Conservation (phyloP, 2,888 invertebrate genomes). For the Selenia dentaria region DNA sequence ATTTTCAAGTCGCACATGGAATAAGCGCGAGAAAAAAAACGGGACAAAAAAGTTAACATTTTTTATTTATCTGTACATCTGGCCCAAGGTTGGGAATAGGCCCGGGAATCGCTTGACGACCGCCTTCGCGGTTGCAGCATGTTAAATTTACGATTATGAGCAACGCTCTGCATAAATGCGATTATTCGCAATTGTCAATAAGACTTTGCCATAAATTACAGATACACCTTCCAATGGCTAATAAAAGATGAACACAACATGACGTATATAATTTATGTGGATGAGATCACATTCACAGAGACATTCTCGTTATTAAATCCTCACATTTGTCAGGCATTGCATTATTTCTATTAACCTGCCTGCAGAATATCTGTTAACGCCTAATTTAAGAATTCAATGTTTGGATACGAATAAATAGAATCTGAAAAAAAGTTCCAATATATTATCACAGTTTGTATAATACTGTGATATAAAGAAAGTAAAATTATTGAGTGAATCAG, state of each 20-base stretch:
- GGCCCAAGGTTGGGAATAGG: constrained; percentile 32
- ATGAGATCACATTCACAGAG: constrained; percentile 11
- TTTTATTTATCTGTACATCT: constrained; percentile 39
- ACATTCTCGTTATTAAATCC: no score
- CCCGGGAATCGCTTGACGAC: constrained; percentile 18
- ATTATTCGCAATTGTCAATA: constrained; percentile 14
- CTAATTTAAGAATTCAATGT: no score
- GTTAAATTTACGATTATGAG: constrained; percentile 32
- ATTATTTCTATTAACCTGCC: no score
- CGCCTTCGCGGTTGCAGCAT: constrained; percentile 12
- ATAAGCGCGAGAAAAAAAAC: constrained; percentile 28
- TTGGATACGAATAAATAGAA: no score
- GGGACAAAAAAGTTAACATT: constrained; percentile 40
- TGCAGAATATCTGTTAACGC: no score
- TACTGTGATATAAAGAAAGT: no score
- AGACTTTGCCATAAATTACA: constrained; percentile 17
- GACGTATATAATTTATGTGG: constrained; percentile 12
- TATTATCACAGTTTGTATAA: no score
- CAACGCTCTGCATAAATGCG: constrained; percentile 19
- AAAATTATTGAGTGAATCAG: no score
- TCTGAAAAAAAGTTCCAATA: no score
- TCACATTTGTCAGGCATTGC: no score
- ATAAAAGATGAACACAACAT: constrained; percentile 17
- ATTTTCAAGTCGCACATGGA: constrained; percentile 35
- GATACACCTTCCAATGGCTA: constrained; percentile 15